Conservation (phyloP, 2,797 vertebrate species). For the Novumbra hubbsi region DNA sequence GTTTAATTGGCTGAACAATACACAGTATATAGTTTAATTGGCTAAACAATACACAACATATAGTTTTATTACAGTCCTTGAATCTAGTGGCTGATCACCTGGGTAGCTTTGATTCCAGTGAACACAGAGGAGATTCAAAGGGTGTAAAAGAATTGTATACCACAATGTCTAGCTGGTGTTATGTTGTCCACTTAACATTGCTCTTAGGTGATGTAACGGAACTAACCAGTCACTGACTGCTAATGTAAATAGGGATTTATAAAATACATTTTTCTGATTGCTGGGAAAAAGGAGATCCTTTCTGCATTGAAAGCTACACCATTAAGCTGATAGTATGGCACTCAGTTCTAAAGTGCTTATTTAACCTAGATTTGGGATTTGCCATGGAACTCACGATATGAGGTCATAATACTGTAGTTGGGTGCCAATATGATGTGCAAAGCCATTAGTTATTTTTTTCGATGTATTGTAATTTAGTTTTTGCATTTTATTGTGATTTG, state of each 20-base stretch:
- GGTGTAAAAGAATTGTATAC: constrained; percentile 18
- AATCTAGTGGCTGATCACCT: constrained; percentile 15
- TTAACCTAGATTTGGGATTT: background rate
- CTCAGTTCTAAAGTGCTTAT: background rate
- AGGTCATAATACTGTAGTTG: too few species aligned
- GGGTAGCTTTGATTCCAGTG: constrained; percentile 17
- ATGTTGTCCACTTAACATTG: background rate
- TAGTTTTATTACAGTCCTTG: constrained; percentile 46
- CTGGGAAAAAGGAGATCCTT: background rate
- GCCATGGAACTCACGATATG: too few species aligned
- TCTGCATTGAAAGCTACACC: background rate
- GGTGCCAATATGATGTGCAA: too few species aligned
- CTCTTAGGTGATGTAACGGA: background rate
- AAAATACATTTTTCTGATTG: too few species aligned
- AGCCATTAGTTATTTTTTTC: too few species aligned
- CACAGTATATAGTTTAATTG: constrained; percentile 48
- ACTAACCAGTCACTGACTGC: background rate
- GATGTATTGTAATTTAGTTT: too few species aligned
- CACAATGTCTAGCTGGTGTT: background rate
- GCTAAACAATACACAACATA: constrained; percentile 32
- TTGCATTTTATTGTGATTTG: too few species aligned
- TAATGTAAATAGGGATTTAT: too few species aligned
- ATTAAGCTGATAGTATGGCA: background rate
- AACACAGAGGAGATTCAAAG: constrained; percentile 17
- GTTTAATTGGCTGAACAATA: constrained; percentile 47